Evolutionary conservation across 2,888 invertebrate genomes (phyloP), one percentile per base, ranked within the genome.

Genomic region (Agrypnus murinus): DNA sequence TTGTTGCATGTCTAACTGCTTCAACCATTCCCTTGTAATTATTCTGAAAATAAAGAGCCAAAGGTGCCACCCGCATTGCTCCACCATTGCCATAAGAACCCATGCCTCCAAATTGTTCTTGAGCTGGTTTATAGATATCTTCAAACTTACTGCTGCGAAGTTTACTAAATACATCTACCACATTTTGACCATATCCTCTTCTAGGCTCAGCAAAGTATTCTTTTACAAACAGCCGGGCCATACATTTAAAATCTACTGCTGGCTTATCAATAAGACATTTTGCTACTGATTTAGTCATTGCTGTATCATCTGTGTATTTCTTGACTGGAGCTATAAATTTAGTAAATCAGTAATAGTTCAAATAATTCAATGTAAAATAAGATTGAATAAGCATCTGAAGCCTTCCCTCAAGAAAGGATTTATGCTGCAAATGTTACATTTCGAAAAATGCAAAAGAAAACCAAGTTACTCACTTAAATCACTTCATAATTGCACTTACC

Each of bases 21-120:
- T 89, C 85, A 10, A 90, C 74, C 79, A 91, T 84, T 31, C 79
- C 79, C 50, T 87, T 80, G 66, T 87, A 86, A 73, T 88, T 84
- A 65, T 86, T 84, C 68, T 87, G 85, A 74, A 86, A 89, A 81
- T 89, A 92, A 48, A 94, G 82, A 0, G 91, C 89, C 43, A 92
- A 84, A 1, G 93, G 93, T 17, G 91, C 85, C 25, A 92, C 86
- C 77, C 93, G 86, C 93, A 94, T 93, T 0, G 92, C 92, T 48
- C 91, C 92, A 1, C 93, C 93, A 84, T 93, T 94, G n/a, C 93
- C 94, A 84, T 87, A 92, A 1, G 93, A 93, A 0, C 94, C 93
- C 45, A 79, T 76, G 1, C 93, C 92, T 76, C 87, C 82, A 81
- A 92, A 93, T 80, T 92, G 92, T 75, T 89, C 86, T 57, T 81